Evolutionary conservation across 2,113 vertebrate genomes (phyloP).

Genomic region (Stercorarius parasiticus): DNA sequence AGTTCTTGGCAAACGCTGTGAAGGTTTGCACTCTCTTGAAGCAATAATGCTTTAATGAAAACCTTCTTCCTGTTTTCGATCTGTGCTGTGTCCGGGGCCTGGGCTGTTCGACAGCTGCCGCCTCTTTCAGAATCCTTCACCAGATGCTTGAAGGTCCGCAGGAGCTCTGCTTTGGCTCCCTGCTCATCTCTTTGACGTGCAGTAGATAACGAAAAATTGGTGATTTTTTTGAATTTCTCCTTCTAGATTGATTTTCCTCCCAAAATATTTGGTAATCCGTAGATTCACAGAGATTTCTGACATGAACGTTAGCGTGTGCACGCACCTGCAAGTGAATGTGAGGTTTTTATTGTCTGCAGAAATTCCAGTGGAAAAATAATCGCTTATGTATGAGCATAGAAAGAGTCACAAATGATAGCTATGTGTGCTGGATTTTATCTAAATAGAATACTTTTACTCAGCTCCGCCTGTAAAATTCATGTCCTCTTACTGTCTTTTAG

Average conservation of each 20-base stretch:
- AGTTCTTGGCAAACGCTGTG: background rate
- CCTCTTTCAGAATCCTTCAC: background rate
- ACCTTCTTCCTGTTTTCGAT: background rate
- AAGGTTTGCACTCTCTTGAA: background rate
- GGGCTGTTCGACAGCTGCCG: background rate
- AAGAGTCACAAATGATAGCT: background rate
- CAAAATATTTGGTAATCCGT: background rate
- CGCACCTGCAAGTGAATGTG: background rate
- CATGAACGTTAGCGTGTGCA: fast-evolving
- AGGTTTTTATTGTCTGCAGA: background rate
- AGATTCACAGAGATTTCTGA: background rate
- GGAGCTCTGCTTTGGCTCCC: background rate
- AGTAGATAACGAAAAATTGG: background rate
- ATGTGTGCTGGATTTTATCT: background rate
- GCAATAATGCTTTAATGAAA: background rate
- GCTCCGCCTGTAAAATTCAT: background rate
- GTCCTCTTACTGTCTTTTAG: background rate
- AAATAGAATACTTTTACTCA: background rate
- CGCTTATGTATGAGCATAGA: fast-evolving
- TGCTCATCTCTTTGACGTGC: background rate
- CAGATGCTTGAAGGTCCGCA: background rate
- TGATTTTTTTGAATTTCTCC: background rate
- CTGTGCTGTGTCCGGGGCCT: background rate
- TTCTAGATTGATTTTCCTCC: background rate
- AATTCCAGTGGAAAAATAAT: background rate